Evolutionary conservation across 2,113 vertebrate species (phyloP).

Genomic region (Channa argus): DNA sequence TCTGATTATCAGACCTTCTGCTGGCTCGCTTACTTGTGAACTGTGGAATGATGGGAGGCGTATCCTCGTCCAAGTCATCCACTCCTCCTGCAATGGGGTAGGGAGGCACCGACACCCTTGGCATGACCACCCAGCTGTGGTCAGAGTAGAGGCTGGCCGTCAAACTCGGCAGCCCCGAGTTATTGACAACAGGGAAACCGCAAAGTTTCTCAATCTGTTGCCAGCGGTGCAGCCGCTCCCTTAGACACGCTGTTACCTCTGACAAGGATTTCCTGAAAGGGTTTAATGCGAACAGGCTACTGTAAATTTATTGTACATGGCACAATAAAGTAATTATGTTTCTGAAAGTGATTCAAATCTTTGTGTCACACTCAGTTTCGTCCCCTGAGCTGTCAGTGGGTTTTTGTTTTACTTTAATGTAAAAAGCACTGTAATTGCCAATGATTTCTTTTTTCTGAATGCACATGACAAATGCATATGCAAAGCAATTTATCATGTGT

Average conservation of each 20-base stretch:
- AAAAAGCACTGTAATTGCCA: too few relatives aligned
- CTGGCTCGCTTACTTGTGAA: conserved; percentile 87
- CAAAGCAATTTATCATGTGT: too few relatives aligned
- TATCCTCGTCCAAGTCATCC: conserved; percentile 97
- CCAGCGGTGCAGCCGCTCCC: conserved; percentile 98
- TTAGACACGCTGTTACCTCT: conserved; percentile 94
- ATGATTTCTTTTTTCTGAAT: too few relatives aligned
- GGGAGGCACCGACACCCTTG: conserved; percentile 94
- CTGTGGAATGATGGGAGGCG: conserved; percentile 95
- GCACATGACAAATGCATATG: too few relatives aligned
- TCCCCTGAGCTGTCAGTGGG: not conserved
- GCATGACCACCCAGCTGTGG: conserved; percentile 99
- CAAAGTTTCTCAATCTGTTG: conserved; percentile 99
- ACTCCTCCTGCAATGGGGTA: conserved; percentile 98
- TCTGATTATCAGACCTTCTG: not conserved
- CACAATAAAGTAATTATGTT: not conserved
- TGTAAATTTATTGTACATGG: not conserved
- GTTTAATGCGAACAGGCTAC: not conserved
- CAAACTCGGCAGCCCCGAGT: conserved; percentile 93
- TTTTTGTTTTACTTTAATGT: too few relatives aligned
- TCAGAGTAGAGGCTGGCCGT: conserved; percentile 97
- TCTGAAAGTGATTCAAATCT: not conserved
- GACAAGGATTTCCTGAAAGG: conserved; percentile 91
- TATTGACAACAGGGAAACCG: conserved; percentile 95
- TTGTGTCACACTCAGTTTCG: not conserved